Evolutionary conservation across 2,797 vertebrate species (phyloP), one percentile per base, ranked within the genome.

Genomic region (Neomorphus geoffroyi): DNA sequence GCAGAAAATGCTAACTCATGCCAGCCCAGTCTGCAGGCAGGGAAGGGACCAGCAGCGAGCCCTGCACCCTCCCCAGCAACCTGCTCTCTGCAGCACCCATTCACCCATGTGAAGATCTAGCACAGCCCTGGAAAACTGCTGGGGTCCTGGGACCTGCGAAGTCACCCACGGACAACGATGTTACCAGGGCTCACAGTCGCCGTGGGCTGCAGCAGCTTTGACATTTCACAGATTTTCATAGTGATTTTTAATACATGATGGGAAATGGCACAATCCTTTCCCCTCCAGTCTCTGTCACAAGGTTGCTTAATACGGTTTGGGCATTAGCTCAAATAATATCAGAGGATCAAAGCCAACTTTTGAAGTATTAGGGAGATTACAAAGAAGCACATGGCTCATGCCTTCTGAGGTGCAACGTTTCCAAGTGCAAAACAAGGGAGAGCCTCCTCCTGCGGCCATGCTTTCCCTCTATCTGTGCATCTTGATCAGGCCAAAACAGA

Each of bases 341-440:
- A 37, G 77, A 84, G 86, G 74, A 85, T 86, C 74, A 78, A 82
- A 91, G 91, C 66, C 96, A 94, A 7, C 91, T 96, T 92, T 58
- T 90, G 84, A 85, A 96, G 92, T 91, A 75, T 94, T 94, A 92
- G 89, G 71, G 84, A 93, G 92, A 92, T 97, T 96, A 94, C 82
- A 58, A 37, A 75, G 77, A 45, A 91, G 41, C 5, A 11, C 66
- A 13, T 6, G 53, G 86, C 73, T 91, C 67, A 14, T 5, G 13
- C 60, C 86, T 93, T 45, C 57, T 13, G 35, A 73, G 61, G 66
- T 18, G 4, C 41, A 70, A 51, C 37, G 4, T 83, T 61, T 86
- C 69, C 87, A 41, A 22, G 17, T 9, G 13, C 35, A 80, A 17
- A 79, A 35, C 13, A 28, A 24, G 62, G 23, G 24, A 71, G 26